Evolutionary conservation across 2,888 invertebrate species (phyloP), one percentile per base, ranked within the genome.

Genomic region (Athalia circularis): DNA sequence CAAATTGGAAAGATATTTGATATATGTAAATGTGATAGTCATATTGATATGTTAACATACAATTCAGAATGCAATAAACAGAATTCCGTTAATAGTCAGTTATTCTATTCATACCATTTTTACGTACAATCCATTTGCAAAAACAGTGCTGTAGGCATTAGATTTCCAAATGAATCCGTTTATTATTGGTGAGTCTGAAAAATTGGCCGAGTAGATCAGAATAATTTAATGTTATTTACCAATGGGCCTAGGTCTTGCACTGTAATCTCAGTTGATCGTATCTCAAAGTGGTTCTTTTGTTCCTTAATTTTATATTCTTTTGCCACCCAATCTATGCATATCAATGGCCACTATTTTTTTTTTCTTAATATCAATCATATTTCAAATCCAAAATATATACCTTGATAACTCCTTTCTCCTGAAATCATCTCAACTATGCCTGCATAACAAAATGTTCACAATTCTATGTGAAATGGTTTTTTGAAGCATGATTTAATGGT

Each of bases 221-320:
- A 54, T 70, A 11, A 54, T 29, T 54, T 43, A 43, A 43, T 45
- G 15, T 11, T 72, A 72, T 72, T 65, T 9, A 52, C 79, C 77
- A 80, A 43, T 83, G 83, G 84, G 84, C 82, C 84, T 84, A 85
- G 81, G 82, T 84, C 81, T 82, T 59, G 59, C 72, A 72, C 59
- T 52, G 59, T 59, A 59, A 59, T 72, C 59, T 59, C 4, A 59
- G 59, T 59, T 59, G 15, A 70, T 70, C 54, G 59, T 57, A 59
- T 70, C 57, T 45, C 54, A 15, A 45, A 45, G 59, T 84, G 84
- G 80, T 85, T 84, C 84, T 84, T 85, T 84, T 85, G 83, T 85
- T 82, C 79, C 81, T 77, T 29, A 79, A 80, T 54, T 72, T 67
- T 54, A 68, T 65, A 52, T 77, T 77, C 70, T 43, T 79, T 79